A percentile compares a stretch with the other conserved stretches of the same genome.
Conservation (phyloP, 1,140 invertebrate genomes). For the Ceratosolen fusciceps region DNA sequence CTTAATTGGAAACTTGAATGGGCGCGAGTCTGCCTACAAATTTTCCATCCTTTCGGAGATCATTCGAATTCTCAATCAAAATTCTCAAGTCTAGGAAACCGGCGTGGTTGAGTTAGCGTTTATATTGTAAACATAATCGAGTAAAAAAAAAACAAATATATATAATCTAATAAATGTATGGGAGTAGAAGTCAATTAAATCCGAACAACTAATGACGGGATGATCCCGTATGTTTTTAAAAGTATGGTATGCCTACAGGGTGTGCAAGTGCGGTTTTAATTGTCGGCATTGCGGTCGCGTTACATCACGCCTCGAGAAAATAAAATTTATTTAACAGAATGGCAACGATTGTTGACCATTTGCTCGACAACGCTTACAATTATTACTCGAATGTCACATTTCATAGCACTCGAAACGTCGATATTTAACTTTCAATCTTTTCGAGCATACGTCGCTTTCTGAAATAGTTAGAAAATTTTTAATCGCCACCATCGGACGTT, state of each 20-base stretch:
- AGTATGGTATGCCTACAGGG: neutral
- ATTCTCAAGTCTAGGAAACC: too few species aligned
- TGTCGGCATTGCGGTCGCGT: slow-evolving; percentile 20
- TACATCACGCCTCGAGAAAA: neutral
- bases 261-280: slow-evolving; percentile 4
- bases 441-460: too few species aligned
- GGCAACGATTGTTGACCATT: neutral
- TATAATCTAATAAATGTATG: neutral
- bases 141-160: too few species aligned
- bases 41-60: too few species aligned
- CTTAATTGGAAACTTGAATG: neutral
- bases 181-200: neutral
- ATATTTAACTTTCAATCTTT: too few species aligned
- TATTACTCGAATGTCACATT: too few species aligned
- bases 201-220: neutral
- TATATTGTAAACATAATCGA: neutral
- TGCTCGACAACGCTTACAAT: neutral
- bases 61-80: too few species aligned
- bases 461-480: too few species aligned
- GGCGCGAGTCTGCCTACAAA: too few species aligned
- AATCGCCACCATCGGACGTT: too few species aligned
- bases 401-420: too few species aligned
- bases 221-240: neutral
- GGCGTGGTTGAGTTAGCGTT: too few species aligned
- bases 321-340: neutral